Evolutionary conservation across 2,113 vertebrate genomes (phyloP).

Genomic region (Hassar affinis): DNA sequence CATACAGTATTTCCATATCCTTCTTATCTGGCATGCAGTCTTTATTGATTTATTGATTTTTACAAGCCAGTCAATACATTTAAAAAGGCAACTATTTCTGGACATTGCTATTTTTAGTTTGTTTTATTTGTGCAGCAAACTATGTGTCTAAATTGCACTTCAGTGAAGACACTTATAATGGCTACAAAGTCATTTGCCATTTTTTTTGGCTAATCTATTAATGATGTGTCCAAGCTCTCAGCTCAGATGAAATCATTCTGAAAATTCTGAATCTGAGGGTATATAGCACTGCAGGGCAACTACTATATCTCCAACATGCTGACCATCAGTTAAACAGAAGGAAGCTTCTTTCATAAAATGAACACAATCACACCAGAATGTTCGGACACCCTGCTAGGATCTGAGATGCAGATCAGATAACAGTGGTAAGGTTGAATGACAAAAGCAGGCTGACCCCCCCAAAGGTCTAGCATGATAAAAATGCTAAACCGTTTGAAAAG

Average conservation of each 20-base stretch:
- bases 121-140: not conserved
- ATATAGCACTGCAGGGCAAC: not conserved
- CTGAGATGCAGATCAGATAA: conserved; percentile 22
- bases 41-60: too few species aligned
- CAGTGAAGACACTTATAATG: not conserved
- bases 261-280: not conserved
- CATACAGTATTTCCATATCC: not conserved
- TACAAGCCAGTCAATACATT: not conserved
- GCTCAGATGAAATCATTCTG: not conserved
- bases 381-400: not conserved
- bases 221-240: not conserved
- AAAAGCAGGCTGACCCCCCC: conserved; percentile 2
- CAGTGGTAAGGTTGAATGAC: not conserved
- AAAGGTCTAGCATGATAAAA: not conserved
- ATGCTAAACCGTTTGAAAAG: not conserved
- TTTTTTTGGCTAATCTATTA: not conserved
- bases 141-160: not conserved
- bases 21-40: not conserved
- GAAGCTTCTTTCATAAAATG: conserved; percentile 32
- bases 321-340: conserved; percentile 32
- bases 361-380: not conserved
- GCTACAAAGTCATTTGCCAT: not conserved
- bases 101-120: not conserved
- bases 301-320: conserved; percentile 4
- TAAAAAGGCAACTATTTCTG: not conserved